A percentile compares a stretch with the other conserved stretches of the same genome.
Evolutionary conservation across 1,140 invertebrate species (phyloP).

Genomic region (Mycetomoellerius zeteki): DNA sequence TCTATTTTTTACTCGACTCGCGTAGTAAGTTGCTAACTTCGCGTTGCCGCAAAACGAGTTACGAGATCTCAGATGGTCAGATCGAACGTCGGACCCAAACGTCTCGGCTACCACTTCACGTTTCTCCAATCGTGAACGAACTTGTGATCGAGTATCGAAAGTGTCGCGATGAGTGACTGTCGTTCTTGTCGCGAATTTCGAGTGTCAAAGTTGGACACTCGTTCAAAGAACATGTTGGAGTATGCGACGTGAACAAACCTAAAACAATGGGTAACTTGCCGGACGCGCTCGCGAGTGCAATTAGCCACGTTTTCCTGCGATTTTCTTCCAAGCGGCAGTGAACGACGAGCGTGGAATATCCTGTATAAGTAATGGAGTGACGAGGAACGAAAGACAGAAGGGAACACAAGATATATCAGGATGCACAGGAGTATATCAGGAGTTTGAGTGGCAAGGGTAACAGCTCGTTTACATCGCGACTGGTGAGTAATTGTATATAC

Average conservation of each 20-base stretch:
- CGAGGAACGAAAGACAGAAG: not conserved
- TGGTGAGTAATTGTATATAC: too few species aligned
- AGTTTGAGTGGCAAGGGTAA: not conserved
- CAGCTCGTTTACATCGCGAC: not conserved
- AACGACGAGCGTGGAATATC: not conserved
- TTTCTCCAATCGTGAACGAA: not conserved
- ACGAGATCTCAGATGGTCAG: too few species aligned
- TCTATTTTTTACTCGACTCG: not conserved
- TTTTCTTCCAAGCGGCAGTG: not conserved
- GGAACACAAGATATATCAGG: not conserved
- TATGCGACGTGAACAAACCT: too few species aligned
- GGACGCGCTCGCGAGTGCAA: not conserved
- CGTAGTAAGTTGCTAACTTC: constrained; percentile 8
- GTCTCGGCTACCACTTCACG: not conserved
- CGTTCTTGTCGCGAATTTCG: not conserved
- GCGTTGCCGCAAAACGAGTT: not conserved
- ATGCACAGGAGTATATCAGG: too few species aligned
- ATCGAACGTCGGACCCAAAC: not conserved
- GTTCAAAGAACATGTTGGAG: too few species aligned
- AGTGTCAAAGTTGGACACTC: not conserved
- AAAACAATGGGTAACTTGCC: not conserved
- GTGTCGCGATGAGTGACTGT: not conserved
- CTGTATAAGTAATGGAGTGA: not conserved
- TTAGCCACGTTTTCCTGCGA: not conserved
- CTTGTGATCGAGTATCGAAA: not conserved